Conservation (phyloP, 2,888 invertebrate genomes). For the Pachydiplax longipennis region DNA sequence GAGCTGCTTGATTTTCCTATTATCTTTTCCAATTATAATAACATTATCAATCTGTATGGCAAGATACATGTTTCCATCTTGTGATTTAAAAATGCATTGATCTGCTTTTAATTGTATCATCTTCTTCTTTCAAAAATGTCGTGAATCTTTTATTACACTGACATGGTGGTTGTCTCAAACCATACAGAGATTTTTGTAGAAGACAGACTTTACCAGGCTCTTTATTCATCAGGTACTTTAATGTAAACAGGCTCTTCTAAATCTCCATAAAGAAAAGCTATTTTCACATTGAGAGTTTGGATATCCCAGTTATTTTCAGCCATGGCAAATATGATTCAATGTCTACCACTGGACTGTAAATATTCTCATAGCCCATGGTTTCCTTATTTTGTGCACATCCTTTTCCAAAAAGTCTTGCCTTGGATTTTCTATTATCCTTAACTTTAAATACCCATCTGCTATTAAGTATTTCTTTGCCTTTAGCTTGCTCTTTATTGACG, state of each 20-base stretch:
- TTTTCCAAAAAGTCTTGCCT: conserved; percentile 50
- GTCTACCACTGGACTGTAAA: too few relatives aligned
- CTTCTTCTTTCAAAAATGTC: neutral
- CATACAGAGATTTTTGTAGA: conserved; percentile 49
- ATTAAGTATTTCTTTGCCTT: conserved; percentile 49
- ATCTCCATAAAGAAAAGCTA: conserved; percentile 51
- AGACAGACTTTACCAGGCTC: conserved; percentile 45
- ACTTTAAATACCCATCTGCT: conserved; percentile 51
- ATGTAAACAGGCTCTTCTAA: conserved; percentile 50
- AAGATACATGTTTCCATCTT: too few relatives aligned
- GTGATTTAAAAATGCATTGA: too few relatives aligned
- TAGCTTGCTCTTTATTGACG: conserved; percentile 46
- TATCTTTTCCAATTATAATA: too few relatives aligned
- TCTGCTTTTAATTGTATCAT: too few relatives aligned
- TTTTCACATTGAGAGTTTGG: conserved; percentile 49
- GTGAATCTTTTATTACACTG: conserved; percentile 47
- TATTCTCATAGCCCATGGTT: conserved; percentile 44
- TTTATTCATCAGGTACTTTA: conserved; percentile 48
- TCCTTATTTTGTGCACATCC: conserved; percentile 50
- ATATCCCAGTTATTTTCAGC: neutral
- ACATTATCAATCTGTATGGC: too few relatives aligned
- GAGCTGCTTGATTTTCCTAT: neutral
- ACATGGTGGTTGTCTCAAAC: conserved; percentile 48
- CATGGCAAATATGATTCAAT: too few relatives aligned
- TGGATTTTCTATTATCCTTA: conserved; percentile 51